Conservation (phyloP, 2,113 vertebrate genomes). For the Cyanoderma ruficeps region DNA sequence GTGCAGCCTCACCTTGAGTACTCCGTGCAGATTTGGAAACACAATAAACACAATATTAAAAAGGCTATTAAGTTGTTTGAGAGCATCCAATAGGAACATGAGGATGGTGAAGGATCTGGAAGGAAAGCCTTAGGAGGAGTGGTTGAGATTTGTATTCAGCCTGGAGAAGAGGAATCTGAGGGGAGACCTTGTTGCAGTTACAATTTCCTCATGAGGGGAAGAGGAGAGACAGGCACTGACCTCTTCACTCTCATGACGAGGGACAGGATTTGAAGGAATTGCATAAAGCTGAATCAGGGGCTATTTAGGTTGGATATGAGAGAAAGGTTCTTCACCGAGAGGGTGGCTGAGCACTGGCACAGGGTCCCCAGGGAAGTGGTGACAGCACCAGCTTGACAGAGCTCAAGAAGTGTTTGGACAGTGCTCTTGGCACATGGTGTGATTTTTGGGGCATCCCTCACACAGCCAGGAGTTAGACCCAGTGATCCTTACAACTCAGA, state of each 20-base stretch:
- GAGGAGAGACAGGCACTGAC: fast-evolving
- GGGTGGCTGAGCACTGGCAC: fast-evolving
- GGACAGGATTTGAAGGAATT: background rate
- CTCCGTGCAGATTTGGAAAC: background rate
- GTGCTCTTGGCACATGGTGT: fast-evolving
- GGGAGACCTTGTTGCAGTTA: background rate
- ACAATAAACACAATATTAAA: too few species aligned
- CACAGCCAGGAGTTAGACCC: too few species aligned
- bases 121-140: background rate
- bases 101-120: background rate
- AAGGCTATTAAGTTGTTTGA: background rate
- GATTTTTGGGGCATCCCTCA: too few species aligned
- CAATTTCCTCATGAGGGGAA: background rate
- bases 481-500: too few species aligned
- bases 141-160: background rate
- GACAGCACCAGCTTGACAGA: background rate
- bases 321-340: background rate
- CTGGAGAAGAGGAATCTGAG: background rate
- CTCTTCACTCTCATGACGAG: background rate
- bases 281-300: background rate
- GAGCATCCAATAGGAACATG: fast-evolving
- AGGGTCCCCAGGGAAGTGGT: background rate
- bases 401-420: background rate
- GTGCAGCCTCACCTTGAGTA: background rate
- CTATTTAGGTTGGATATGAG: background rate